These are phyloP conservation scores for Oryzias celebensis DNA, from an alignment of 2,113 vertebrate species.

Conservation along the genomic window DNA sequence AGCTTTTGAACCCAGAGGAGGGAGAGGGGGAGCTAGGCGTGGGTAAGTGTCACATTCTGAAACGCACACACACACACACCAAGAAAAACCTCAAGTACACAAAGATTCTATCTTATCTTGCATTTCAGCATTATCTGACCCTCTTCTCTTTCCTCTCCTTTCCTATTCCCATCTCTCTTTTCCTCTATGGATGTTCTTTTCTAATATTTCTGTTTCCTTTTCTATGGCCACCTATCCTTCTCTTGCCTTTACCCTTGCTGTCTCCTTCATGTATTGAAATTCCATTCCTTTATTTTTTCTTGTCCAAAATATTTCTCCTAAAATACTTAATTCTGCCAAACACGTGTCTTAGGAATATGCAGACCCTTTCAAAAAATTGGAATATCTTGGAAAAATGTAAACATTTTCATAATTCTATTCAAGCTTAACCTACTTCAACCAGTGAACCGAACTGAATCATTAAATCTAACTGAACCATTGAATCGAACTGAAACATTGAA, in stretches of 20 bases:
- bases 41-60: slow-evolving; percentile 71
- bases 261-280: background rate
- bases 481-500: no score
- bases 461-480: no score
- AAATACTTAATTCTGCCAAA: background rate
- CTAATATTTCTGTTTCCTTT: slow-evolving; percentile 28
- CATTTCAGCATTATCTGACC: slow-evolving; percentile 55
- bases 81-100: slow-evolving; percentile 49
- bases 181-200: slow-evolving; percentile 21
- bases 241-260: slow-evolving; percentile 5
- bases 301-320: background rate
- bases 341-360: no score
- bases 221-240: slow-evolving; percentile 7
- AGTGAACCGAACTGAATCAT: no score
- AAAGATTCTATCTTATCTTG: slow-evolving; percentile 58
- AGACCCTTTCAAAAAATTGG: no score
- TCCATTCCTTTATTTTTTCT: background rate
- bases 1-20: slow-evolving; percentile 89
- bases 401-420: no score
- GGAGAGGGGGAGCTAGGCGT: slow-evolving; percentile 86
- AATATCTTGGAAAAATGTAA: no score
- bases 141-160: slow-evolving; percentile 32
- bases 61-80: slow-evolving; percentile 20
- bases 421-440: no score
- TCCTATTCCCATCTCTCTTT: slow-evolving; percentile 12